Percentiles rank a stretch among this genome's conserved stretches.
phyloP scores from a whole-genome alignment of 2,888 invertebrate species.

The Meta bourneti region DNA sequence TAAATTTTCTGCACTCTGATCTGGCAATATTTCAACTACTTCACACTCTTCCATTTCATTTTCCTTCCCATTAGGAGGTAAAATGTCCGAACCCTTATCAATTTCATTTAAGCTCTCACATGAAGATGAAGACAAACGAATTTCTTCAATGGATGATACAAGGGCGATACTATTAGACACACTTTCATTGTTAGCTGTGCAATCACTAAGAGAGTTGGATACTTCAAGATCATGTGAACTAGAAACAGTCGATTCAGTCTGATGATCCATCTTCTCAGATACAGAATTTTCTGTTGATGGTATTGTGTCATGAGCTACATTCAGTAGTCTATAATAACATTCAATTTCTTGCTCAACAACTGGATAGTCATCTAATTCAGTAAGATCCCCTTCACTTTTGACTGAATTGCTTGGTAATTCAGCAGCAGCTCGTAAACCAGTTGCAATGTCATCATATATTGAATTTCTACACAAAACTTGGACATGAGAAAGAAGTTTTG shows the following conservation, averaged over 20 bases:
- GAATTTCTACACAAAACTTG: background rate
- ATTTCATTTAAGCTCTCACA: too few species aligned
- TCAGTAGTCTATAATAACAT: slow-evolving; percentile 49
- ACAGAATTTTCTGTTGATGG: background rate
- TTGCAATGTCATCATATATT: background rate
- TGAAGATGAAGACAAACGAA: too few species aligned
- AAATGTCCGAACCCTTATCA: too few species aligned
- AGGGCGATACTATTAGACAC: too few species aligned
- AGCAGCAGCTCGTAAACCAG: slow-evolving; percentile 1
- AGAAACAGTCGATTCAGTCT: too few species aligned
- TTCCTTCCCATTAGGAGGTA: too few species aligned
- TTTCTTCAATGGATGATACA: too few species aligned
- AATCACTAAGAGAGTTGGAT: background rate
- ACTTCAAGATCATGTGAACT: background rate
- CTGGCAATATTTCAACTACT: too few species aligned
- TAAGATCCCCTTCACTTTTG: slow-evolving; percentile 2
- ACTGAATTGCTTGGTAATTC: background rate
- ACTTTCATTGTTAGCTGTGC: too few species aligned
- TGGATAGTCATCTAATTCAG: slow-evolving; percentile 15
- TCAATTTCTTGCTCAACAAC: slow-evolving; percentile 40
- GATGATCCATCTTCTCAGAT: too few species aligned
- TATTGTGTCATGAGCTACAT: background rate
- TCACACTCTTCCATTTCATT: too few species aligned
- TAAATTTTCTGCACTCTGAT: too few species aligned
- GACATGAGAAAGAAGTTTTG: background rate